Base-by-base conservation (phyloP, 1,140 invertebrate species). In the Ganaspis sp. region DNA sequence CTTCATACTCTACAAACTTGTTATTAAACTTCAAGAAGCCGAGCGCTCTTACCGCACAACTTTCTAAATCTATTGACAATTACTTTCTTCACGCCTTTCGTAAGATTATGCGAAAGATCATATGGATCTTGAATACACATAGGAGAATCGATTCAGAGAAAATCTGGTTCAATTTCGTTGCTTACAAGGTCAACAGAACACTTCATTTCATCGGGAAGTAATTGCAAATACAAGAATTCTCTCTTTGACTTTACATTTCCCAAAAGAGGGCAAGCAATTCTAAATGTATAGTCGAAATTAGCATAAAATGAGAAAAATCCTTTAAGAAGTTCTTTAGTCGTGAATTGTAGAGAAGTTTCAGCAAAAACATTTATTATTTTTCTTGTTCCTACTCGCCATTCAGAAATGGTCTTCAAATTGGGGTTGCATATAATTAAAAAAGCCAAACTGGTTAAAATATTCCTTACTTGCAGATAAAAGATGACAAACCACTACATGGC, bases 101-200 rank as follows among this genome's bases (percentile, higher is more conserved):
- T 89, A 9, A 93, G 85, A 77, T 93, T 93, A 74, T 90, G 89
- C 53, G 87, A 84, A 38, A 90, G 88, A 69, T 92, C 90, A 71
- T 92, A 88, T 0, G 92, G 92, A 77, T 93, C 92, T 82, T 92
- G 91, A 12, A 93, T 83, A 76, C 90, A 92, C 45, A 92, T 80
- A 3, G 88, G 64, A 0, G 87, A 87, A 21, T 85, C 84, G n/a
- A 88, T 74, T 15, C 83, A 81, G 11, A 92, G 74, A 23, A 69
- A 73, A 38, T 78, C 69, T 37, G 73, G 64, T 69, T 64, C 54
- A 4, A 11, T 1, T 64, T 64, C 54, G 15, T 9, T 64, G 6
- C 1, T 26, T 15, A 76, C 72, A 11, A 49, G 49, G 38, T 80
- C 69, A 12, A 76, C 58, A 8, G 71, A 64, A 0, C 71, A 23